These are phyloP conservation scores for Chitala chitala DNA, from an alignment of 2,113 vertebrate genomes.

Conservation along the genomic window DNA sequence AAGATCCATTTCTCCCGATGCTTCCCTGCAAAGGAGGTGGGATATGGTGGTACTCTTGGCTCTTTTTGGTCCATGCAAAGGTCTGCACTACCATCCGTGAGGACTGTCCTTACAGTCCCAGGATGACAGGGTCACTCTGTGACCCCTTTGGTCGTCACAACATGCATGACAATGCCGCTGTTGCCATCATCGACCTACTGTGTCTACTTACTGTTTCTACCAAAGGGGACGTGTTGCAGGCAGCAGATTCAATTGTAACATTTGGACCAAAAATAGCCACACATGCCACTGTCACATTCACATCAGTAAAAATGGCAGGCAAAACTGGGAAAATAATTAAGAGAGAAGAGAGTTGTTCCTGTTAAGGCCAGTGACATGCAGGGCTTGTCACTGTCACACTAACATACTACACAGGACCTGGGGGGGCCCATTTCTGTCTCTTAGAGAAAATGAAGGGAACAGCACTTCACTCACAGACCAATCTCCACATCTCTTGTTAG, in stretches of 20 bases:
- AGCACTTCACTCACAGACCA: not conserved
- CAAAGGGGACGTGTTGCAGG: no score
- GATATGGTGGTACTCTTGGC: not conserved
- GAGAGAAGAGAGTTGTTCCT: not conserved
- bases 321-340: not conserved
- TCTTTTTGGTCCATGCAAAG: not conserved
- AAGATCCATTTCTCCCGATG: not conserved
- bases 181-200: no score
- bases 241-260: no score
- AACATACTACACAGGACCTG: not conserved
- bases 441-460: no score
- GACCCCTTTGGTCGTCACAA: not conserved
- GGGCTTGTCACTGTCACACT: not conserved
- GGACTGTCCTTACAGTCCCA: not conserved
- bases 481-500: not conserved
- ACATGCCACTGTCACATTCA: not conserved
- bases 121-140: not conserved
- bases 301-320: not conserved
- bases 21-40: conserved; percentile 1
- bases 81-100: not conserved
- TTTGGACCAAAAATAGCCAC: not conserved
- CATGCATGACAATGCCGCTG: no score
- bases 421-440: not conserved
- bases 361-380: not conserved
- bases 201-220: no score